Conservation (phyloP, 1,140 invertebrate species). For the Hycleus cichorii region DNA sequence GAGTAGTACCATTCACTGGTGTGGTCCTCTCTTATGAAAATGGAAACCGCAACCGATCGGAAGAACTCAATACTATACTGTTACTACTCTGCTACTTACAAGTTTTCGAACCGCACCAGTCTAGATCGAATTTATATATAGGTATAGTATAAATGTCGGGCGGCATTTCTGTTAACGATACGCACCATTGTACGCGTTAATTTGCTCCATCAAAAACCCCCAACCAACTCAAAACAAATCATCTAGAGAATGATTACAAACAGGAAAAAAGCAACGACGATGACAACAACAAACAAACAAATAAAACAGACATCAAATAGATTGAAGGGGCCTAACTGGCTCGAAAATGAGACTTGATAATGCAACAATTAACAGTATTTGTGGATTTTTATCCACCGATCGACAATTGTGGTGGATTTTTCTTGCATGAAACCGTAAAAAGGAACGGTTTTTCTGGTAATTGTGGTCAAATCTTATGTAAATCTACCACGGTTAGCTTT, state of each 20-base stretch:
- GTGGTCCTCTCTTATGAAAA: background rate
- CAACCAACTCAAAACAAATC: background rate
- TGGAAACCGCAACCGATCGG: constrained; percentile 9
- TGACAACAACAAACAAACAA: background rate
- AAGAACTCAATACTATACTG: background rate
- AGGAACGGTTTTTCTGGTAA: constrained; percentile 8
- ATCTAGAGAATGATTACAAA: background rate
- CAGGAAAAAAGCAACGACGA: background rate
- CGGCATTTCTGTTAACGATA: constrained; percentile 9
- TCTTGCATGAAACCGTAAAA: background rate
- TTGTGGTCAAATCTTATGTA: background rate
- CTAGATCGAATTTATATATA: constrained; percentile 8
- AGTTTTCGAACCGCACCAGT: constrained; percentile 1
- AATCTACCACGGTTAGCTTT: no score
- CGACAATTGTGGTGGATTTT: no score
- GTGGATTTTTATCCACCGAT: no score
- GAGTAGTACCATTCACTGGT: no score
- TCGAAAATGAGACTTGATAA: no score
- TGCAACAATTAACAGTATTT: no score
- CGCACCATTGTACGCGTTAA: constrained; percentile 7
- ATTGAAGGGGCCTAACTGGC: background rate
- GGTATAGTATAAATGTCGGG: background rate
- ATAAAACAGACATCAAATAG: background rate
- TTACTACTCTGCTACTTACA: no score
- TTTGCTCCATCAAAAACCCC: background rate